Evolutionary conservation across 2,888 invertebrate species (phyloP), one percentile per base, ranked within the genome.

Genomic region (Lepas anatifera): DNA sequence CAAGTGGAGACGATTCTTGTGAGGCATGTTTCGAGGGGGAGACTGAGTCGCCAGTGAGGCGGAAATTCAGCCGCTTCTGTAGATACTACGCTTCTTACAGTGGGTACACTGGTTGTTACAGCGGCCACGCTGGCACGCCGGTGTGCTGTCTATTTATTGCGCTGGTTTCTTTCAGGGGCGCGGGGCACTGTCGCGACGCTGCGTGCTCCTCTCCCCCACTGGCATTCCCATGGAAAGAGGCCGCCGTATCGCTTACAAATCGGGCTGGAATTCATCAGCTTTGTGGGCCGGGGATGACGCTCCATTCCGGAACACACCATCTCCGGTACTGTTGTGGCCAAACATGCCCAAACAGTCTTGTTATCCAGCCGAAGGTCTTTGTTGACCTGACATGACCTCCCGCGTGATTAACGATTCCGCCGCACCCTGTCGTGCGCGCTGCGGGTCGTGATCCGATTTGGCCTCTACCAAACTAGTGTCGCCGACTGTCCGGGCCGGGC

Each of bases 161-260:
- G 32, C 35, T 29, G 32, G 35, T 58, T 58, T 35, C 58, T 32
- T 2, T 27, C 58, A 29, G 32, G 29, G 58, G 58, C 32, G 58
- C 58, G 35, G 18, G 35, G 22, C 52, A 4, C 32, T 22, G 6
- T 3, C n/a, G 4, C 8, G n/a, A 22, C 35, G 7, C 32, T 8
- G 32, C 58, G 32, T 6, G 13, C 29, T 32, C 58, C 35, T 58
- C 35, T 58, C 58, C 32, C 3, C 22, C 32, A 10, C 6, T 25
- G 2, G 32, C 58, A 35, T 58, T 58, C 58, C 58, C 58, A 58
- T n/a, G n/a, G n/a, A n/a, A n/a, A n/a, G n/a, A n/a, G n/a, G n/a
- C n/a, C n/a, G n/a, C n/a, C n/a, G n/a, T n/a, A n/a, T n/a, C 58
- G 58, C 16, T 58, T 58, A 58, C 58, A 58, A 58, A 58, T 58